These are phyloP conservation scores for Magallana angulata DNA, from an alignment of 1,140 invertebrate genomes.

Conservation along the genomic window DNA sequence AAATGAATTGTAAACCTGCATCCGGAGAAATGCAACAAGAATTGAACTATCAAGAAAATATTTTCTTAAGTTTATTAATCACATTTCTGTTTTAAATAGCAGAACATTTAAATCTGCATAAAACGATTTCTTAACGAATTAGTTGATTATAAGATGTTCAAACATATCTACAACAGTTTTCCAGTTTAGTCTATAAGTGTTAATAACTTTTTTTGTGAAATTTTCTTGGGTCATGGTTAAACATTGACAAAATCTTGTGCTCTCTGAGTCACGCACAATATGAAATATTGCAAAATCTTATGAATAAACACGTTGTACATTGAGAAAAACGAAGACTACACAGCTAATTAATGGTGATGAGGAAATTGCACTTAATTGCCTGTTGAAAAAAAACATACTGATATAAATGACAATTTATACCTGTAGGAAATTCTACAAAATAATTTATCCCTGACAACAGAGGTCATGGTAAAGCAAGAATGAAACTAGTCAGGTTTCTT, in stretches of 20 bases:
- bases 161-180: constrained; percentile 23
- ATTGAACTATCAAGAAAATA: too few species aligned
- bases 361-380: constrained; percentile 35
- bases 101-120: constrained; percentile 20
- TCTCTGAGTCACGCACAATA: background rate
- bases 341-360: constrained; percentile 14
- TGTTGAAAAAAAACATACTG: constrained; percentile 12
- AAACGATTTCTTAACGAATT: background rate
- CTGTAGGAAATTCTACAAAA: constrained; percentile 7
- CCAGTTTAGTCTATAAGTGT: background rate
- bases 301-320: background rate
- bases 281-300: constrained; percentile 3
- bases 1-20: too few species aligned
- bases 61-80: constrained; percentile 27
- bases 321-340: background rate
- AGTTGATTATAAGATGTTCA: background rate
- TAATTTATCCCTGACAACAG: constrained; percentile 26
- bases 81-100: constrained; percentile 23
- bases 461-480: constrained; percentile 19
- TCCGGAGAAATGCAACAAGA: too few species aligned
- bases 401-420: constrained; percentile 1
- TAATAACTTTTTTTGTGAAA: background rate
- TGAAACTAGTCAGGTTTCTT: background rate
- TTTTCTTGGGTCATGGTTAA: constrained; percentile 1
- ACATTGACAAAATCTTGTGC: constrained; percentile 6